Base-by-base conservation (phyloP, 2,888 invertebrate species). In the Andrena fulva region DNA sequence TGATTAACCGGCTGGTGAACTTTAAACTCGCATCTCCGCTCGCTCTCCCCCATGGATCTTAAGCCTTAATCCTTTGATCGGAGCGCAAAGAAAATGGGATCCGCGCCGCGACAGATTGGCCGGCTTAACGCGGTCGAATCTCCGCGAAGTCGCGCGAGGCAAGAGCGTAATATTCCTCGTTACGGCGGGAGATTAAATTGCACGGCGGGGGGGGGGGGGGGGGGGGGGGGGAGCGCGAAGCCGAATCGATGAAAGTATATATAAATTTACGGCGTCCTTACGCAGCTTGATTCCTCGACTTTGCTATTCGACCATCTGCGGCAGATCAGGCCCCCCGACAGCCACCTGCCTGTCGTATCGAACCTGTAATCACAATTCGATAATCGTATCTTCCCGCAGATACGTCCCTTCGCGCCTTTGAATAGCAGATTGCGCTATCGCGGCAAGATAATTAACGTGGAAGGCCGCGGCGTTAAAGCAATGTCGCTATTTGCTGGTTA, bases 1-100 rank as follows among this genome's bases (percentile, higher is more conserved):
- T 83, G 87, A 86, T 89, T 86, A 77, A 62, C 81, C 77, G 83
- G 78, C 52, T 74, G 76, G 68, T 71, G 83, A 84, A 84, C 75
- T 78, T 84, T 77, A 74, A 77, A 77, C 70, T 74, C 67, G 69
- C 77, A 73, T 70, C 81, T 12, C 52, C 35, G 20, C 8, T 42
- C 33, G 31, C 6, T 42, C 63, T 50, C 8, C 52, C 42, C 52
- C 48, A 50, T 68, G 76, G 72, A 72, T 72, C 63, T 33, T 27
- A n/a, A 54, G 54, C 54, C 63, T 33, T 27, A n/a, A 54, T 54
- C 54, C 29, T 48, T 69, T 56, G 63, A 64, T 72, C 48, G 2
- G 8, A 42, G 42, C 31, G 72, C n/a, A 27, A 64, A 50, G 54
- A 67, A 72, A 77, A 73, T 52, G 59, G 42, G 12, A 10, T 50